Percentiles rank a stretch among this genome's conserved stretches.
Evolutionary conservation across 2,888 invertebrate genomes (phyloP).

Genomic region (Barypeithes pellucidus): DNA sequence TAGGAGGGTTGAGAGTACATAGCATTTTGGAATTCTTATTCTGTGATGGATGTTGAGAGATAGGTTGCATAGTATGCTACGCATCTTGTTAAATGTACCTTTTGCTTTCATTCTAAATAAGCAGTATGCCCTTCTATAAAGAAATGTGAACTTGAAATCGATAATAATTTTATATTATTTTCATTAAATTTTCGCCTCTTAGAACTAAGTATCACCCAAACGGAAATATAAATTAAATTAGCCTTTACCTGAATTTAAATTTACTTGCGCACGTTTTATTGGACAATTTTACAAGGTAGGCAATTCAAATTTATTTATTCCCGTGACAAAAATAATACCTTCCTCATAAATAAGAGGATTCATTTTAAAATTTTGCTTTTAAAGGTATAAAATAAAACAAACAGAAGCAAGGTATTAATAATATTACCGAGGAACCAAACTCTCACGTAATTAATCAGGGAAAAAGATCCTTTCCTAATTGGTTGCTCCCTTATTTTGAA

Average conservation of each 20-base stretch:
- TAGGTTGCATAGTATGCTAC: too few relatives aligned
- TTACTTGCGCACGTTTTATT: not conserved
- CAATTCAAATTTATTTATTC: conserved; percentile 5
- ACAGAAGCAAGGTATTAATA: conserved; percentile 4
- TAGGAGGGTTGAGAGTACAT: too few relatives aligned
- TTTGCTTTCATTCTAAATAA: too few relatives aligned
- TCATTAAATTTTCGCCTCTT: too few relatives aligned
- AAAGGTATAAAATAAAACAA: conserved; percentile 8
- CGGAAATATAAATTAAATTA: too few relatives aligned
- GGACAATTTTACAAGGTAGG: not conserved
- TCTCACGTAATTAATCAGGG: conserved; percentile 19
- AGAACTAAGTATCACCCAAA: too few relatives aligned
- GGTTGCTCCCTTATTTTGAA: not conserved
- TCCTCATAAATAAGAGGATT: conserved; percentile 16
- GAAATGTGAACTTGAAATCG: too few relatives aligned
- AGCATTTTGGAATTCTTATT: too few relatives aligned
- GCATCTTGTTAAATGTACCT: too few relatives aligned
- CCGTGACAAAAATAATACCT: conserved; percentile 1
- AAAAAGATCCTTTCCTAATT: conserved; percentile 19
- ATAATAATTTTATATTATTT: too few relatives aligned
- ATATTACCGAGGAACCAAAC: not conserved
- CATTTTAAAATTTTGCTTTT: conserved; percentile 7
- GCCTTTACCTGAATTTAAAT: not conserved
- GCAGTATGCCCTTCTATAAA: too few relatives aligned
- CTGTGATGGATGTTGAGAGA: too few relatives aligned